These are phyloP conservation scores for Drosophila nigromelanica DNA, from an alignment of 1,140 invertebrate species.

Conservation along the genomic window DNA sequence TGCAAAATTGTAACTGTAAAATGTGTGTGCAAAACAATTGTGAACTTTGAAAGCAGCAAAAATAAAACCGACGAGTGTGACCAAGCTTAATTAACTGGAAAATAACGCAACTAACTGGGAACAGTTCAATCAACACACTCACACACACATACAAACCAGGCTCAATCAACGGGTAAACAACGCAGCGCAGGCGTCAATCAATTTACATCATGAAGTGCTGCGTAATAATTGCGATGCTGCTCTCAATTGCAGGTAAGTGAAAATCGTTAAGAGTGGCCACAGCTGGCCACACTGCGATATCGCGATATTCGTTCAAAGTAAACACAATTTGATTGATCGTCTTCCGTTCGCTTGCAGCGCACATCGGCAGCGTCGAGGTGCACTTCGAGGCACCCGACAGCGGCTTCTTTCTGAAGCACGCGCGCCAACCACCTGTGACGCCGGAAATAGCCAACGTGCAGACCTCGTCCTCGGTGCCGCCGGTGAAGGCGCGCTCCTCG, in stretches of 20 bases:
- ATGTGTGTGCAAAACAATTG: conserved; percentile 15
- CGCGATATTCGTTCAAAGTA: too few species aligned
- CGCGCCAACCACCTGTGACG: conserved; percentile 86
- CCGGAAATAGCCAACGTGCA: conserved; percentile 74
- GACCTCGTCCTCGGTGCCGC: conserved; percentile 67
- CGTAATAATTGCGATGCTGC: conserved; percentile 55
- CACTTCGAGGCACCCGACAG: conserved; percentile 95
- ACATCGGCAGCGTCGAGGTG: conserved; percentile 87
- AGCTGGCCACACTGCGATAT: too few species aligned
- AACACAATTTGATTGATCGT: not conserved
- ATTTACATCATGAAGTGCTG: conserved; percentile 58
- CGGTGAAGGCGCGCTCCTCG: conserved; percentile 52
- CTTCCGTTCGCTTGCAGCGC: conserved; percentile 21
- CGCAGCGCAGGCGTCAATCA: conserved; percentile 11
- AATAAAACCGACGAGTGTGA: conserved; percentile 4
- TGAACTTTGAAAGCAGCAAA: conserved; percentile 13
- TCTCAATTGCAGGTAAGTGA: conserved; percentile 65
- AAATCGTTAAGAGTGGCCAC: too few species aligned
- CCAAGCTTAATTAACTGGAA: conserved; percentile 3
- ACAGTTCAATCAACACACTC: conserved; percentile 12
- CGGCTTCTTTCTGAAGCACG: conserved; percentile 94
- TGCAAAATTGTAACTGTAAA: conserved; percentile 26
- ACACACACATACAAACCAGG: not conserved
- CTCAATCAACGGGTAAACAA: conserved; percentile 11
- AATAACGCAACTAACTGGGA: not conserved